Evolutionary conservation across 2,888 invertebrate genomes (phyloP).

Genomic region (Julus scandinavius): DNA sequence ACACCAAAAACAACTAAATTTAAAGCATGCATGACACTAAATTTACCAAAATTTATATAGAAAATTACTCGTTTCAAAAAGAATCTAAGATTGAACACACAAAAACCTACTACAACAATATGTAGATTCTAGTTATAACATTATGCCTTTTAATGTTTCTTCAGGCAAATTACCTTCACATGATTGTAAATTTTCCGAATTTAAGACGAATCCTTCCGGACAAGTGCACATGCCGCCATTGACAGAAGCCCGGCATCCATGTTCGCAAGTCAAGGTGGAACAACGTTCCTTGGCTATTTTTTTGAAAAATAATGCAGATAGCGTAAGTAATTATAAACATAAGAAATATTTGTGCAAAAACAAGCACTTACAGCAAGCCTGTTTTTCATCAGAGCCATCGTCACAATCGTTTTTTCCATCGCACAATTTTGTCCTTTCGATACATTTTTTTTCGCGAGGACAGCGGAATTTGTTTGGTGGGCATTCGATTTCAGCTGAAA

Average conservation of each 20-base stretch:
- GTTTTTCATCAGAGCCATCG: constrained; percentile 86
- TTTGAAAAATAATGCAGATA: not conserved
- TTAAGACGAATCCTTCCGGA: constrained; percentile 83
- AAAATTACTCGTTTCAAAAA: no score
- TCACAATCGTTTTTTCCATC: constrained; percentile 91
- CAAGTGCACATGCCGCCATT: constrained; percentile 92
- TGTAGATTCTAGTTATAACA: no score
- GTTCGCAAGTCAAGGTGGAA: constrained; percentile 85
- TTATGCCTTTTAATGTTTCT: not conserved
- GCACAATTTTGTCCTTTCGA: constrained; percentile 86
- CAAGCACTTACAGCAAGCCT: constrained; percentile 84
- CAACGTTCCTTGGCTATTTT: constrained; percentile 79
- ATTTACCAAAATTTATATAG: no score
- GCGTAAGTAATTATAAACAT: not conserved
- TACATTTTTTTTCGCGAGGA: constrained; percentile 85
- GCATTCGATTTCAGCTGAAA: constrained; percentile 78
- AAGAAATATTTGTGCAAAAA: not conserved
- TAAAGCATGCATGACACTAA: no score
- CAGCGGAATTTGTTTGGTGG: constrained; percentile 92
- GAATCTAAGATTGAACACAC: no score
- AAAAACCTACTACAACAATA: no score
- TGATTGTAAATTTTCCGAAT: constrained; percentile 80
- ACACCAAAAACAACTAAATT: no score
- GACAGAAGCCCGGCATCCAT: constrained; percentile 90
- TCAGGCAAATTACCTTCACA: constrained; percentile 69